Base-by-base conservation (phyloP, 2,888 invertebrate genomes). In the Opisthograptis luteolata region DNA sequence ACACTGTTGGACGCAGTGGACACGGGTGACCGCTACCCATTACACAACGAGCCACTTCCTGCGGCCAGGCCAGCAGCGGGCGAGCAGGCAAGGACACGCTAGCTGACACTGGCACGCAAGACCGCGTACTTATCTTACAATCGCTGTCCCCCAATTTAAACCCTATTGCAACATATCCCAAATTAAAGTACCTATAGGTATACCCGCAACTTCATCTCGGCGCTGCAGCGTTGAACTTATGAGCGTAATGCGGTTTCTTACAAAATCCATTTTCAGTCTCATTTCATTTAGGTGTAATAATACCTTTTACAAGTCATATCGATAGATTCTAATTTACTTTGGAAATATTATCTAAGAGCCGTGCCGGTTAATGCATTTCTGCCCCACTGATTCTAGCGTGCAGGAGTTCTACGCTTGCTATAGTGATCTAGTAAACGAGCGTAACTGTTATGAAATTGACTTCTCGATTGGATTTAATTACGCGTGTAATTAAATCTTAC, bases 11-110 rank as follows among this genome's bases (percentile, higher is more conserved):
- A 67, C 81, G 58, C 66, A 55, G 58, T 73, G 79, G 76, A 68
- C 82, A 80, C 82, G 78, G 84, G 84, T 85, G 85, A 84, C 75
- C 68, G 80, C 74, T 72, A 71, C 76, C 75, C 68, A 79, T 74
- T 72, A 71, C 76, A 80, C 84, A 88, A 89, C 79, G 78, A 87
- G 81, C 71, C 57, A 82, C 76, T 86, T 88, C 88, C 88, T 87
- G 88, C 73, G 79, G 64, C 68, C 75, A 71, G 68, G n/a, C n/a
- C 59, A 5, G 17, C 17, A 17, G 17, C 10, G 68, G 67, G 65
- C 70, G 64, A 76, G 75, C 86, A n/a, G n/a, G n/a, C n/a, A 84
- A 87, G 86, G 85, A 84, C 86, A 75, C 62, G 60, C 62, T 77
- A 73, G 71, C 76, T 79, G 78, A 78, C 79, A 70, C 76, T 79